These are phyloP conservation scores for Tachycineta bicolor DNA, from an alignment of 2,113 vertebrate species.

Conservation along the genomic window DNA sequence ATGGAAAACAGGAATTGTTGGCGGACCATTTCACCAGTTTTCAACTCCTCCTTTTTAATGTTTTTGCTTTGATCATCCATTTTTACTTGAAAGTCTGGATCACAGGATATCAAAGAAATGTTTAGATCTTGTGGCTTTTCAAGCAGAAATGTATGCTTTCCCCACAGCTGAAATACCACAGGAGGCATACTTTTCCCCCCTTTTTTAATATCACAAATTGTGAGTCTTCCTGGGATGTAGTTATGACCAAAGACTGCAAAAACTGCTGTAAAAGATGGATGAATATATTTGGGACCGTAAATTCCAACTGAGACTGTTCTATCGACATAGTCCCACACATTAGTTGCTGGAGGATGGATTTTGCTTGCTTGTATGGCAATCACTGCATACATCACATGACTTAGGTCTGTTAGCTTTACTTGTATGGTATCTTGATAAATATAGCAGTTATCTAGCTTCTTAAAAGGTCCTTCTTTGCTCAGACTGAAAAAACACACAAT, in stretches of 20 bases:
- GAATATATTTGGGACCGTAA: constrained; percentile 93
- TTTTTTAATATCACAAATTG: constrained; percentile 83
- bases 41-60: constrained; percentile 82
- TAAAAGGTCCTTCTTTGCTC: constrained; percentile 88
- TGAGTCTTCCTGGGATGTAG: constrained; percentile 86
- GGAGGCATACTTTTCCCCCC: constrained; percentile 84
- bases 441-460: constrained; percentile 82
- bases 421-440: constrained; percentile 86
- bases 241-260: constrained; percentile 87
- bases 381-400: constrained; percentile 85
- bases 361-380: constrained; percentile 79
- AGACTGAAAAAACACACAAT: constrained; percentile 82
- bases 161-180: constrained; percentile 93
- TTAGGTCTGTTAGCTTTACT: constrained; percentile 84
- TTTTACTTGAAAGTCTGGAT: constrained; percentile 84
- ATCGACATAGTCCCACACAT: constrained; percentile 79
- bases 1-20: constrained; percentile 79
- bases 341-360: constrained; percentile 80
- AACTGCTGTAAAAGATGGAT: constrained; percentile 89
- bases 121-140: constrained; percentile 81
- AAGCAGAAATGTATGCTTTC: constrained; percentile 84
- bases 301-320: constrained; percentile 86
- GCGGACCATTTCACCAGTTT: constrained; percentile 80
- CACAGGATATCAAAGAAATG: constrained; percentile 76
- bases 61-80: constrained; percentile 77